Evolutionary conservation across 2,113 vertebrate genomes (phyloP).

Genomic region (Passer montanus): DNA sequence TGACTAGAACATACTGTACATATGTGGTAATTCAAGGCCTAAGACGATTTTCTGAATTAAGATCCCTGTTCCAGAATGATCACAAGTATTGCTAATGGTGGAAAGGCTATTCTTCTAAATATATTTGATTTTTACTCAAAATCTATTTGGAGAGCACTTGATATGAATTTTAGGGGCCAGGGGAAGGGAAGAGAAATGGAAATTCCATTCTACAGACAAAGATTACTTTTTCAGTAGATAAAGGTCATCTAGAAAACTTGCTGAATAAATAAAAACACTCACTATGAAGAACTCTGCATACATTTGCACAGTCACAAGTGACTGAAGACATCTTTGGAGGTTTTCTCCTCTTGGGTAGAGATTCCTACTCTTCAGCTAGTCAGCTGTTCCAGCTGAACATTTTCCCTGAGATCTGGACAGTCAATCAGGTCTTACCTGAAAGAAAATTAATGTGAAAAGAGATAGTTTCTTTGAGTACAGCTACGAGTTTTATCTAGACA

Average conservation of each 20-base stretch:
- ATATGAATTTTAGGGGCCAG: accelerated
- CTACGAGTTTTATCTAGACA: not conserved
- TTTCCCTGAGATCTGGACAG: not conserved
- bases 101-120: not conserved
- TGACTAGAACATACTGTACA: not conserved
- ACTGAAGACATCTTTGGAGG: not conserved
- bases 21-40: not conserved
- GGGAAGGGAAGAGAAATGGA: not conserved
- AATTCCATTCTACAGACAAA: not conserved
- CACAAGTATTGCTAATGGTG: not conserved
- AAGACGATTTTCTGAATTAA: not conserved
- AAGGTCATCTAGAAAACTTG: not conserved
- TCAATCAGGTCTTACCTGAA: not conserved
- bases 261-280: not conserved
- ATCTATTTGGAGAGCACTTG: not conserved
- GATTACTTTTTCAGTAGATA: accelerated
- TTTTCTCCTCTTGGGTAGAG: not conserved
- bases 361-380: not conserved
- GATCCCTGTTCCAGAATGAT: not conserved
- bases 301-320: not conserved
- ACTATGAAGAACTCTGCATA: not conserved
- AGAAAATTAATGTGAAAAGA: not conserved
- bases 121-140: not conserved
- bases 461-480: not conserved
- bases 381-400: not conserved